Base-by-base conservation (phyloP, 2,113 vertebrate species). In the Pachycephala philippinensis region DNA sequence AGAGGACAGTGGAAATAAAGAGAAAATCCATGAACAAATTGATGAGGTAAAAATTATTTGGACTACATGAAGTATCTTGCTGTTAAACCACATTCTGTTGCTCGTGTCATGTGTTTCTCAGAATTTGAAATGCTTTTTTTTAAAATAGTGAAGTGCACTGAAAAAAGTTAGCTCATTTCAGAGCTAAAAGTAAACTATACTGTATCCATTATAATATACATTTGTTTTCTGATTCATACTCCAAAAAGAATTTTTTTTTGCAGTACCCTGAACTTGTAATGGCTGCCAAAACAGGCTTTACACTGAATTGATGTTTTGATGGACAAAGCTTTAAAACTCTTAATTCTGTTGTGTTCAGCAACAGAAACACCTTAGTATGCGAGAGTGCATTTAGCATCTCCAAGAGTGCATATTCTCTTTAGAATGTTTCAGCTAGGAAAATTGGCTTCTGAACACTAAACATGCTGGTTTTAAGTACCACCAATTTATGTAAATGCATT, bases 21-120 rank as follows among this genome's bases (percentile, higher is more conserved):
- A 99, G 44, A 98, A 99, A 97, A 98, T 99, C 92, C 97, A 99
- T 61, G 99, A 99, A 89, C 99, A 99, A 95, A 97, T 98, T 63
- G 99, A 99, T 96, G 98, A 99, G 99, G 99, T 99, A 92, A 97
- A 84, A 87, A 63, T 42, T 5, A 53, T 78, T 84, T 76, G 13
- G 31, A 57, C 47, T 81, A 20, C 8, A 4, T 9, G 37, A 14
- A 45, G 2, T 57, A 35, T 39, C 10, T 84, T 78, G 26, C 45
- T 85, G 33, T 54, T 85, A 66, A 87, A 80, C 31, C 3, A 12
- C n/a, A 44, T 28, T 49, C 26, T 83, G 26, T 71, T 87, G 31
- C 33, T 92, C 21, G 24, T 27, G 23, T 13, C 9, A 14, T 19
- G 7, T 42, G 11, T 50, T 87, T 79, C 57, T 83, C 27, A 87